A percentile compares a stretch with the other conserved stretches of the same genome.
Evolutionary conservation across 2,113 vertebrate species (phyloP).

Genomic region (Dendropsophus ebraccatus): DNA sequence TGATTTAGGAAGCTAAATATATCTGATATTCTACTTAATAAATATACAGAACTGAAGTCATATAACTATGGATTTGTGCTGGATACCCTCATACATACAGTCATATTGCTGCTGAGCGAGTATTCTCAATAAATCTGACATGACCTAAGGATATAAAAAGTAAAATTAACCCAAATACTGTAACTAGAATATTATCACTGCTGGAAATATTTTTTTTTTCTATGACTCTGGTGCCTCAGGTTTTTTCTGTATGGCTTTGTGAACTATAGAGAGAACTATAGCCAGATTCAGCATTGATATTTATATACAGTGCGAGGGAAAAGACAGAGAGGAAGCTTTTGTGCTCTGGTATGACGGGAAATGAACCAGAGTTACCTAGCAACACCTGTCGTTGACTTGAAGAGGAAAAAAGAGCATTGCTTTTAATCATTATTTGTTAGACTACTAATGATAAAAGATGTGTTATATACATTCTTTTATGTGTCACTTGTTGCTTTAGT

Average conservation of each 20-base stretch:
- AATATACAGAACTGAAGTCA: not conserved
- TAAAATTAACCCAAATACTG: not conserved
- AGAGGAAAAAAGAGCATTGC: slow-evolving; percentile 9
- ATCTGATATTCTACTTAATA: too few relatives aligned
- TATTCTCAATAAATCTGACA: not conserved
- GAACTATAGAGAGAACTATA: not conserved
- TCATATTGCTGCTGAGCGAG: not conserved
- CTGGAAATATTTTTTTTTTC: slow-evolving; percentile 14
- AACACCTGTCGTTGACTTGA: slow-evolving; percentile 40
- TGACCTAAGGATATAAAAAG: not conserved
- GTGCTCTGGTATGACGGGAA: slow-evolving; percentile 30
- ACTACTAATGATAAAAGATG: not conserved
- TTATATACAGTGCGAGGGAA: slow-evolving; percentile 14
- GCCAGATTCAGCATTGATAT: slow-evolving; percentile 29
- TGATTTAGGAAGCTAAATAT: too few relatives aligned
- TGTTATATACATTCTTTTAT: slow-evolving; percentile 5
- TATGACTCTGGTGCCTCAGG: not conserved
- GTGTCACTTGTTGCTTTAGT: not conserved
- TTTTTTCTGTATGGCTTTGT: slow-evolving; percentile 12
- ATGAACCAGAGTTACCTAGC: slow-evolving; percentile 46
- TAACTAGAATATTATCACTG: not conserved
- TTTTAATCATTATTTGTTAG: slow-evolving; percentile 34
- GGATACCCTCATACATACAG: not conserved
- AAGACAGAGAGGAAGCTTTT: slow-evolving; percentile 34
- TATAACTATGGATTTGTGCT: not conserved